Conservation (phyloP, 2,888 invertebrate species). For the Orthosia gothica region DNA sequence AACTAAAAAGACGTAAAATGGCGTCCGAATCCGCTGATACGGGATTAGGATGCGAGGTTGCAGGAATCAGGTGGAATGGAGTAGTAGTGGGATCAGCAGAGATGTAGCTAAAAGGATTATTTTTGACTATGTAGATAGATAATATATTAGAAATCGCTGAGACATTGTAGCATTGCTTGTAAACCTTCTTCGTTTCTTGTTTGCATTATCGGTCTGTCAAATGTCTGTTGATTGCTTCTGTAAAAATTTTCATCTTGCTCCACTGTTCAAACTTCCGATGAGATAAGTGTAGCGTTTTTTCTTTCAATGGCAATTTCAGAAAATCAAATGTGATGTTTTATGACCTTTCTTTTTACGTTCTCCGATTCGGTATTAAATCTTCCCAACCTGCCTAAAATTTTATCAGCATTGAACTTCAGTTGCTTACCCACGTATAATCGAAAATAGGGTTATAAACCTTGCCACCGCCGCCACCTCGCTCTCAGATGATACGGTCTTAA, state of each 20-base stretch:
- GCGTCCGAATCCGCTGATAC: constrained; percentile 59
- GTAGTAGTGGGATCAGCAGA: constrained; percentile 16
- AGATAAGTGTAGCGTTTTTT: no score
- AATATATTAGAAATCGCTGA: neutral
- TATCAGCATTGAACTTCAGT: constrained; percentile 20
- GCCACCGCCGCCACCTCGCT: constrained; percentile 34
- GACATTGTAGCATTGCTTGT: neutral
- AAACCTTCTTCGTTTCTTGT: no score
- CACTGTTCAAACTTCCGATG: no score
- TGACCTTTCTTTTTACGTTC: neutral
- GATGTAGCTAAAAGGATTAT: neutral
- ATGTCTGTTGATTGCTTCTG: no score
- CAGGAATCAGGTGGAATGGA: constrained; percentile 41
- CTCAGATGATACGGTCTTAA: constrained; percentile 61
- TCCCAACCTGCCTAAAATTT: neutral
- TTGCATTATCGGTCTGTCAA: neutral
- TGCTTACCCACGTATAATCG: constrained; percentile 35
- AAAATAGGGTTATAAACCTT: constrained; percentile 50
- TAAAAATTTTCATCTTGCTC: no score
- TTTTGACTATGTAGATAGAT: neutral
- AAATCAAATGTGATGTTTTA: no score
- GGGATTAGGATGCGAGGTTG: constrained; percentile 47
- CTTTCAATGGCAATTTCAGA: no score
- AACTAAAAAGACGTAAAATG: constrained; percentile 65
- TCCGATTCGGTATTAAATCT: constrained; percentile 4